Evolutionary conservation across 2,113 vertebrate genomes (phyloP).

Genomic region (Sialia sialis): DNA sequence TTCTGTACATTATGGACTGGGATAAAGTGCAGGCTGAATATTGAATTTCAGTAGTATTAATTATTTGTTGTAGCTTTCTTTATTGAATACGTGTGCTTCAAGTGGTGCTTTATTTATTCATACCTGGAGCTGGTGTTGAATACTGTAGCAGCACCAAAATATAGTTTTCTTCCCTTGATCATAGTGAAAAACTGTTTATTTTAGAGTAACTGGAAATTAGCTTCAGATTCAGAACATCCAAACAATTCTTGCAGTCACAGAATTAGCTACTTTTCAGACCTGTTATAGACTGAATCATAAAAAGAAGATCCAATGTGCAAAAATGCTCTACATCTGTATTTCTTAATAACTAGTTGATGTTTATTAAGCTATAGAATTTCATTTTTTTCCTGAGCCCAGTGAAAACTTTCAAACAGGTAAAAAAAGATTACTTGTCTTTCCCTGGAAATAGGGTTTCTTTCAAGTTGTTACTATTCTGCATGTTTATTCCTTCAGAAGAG

Average conservation of each 20-base stretch:
- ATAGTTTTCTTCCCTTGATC: neutral
- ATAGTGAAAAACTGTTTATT: neutral
- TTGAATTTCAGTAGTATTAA: neutral
- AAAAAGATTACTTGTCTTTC: neutral
- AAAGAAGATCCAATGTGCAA: neutral
- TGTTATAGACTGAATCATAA: neutral
- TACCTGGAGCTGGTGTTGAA: neutral
- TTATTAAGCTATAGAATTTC: neutral
- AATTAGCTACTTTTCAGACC: neutral
- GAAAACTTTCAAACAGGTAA: neutral
- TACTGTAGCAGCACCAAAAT: neutral
- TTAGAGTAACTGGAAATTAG: neutral
- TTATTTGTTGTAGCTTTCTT: neutral
- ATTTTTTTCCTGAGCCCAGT: neutral
- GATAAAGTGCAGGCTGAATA: neutral
- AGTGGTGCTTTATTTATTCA: neutral
- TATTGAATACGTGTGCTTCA: neutral
- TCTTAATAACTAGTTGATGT: neutral
- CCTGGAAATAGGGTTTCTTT: neutral
- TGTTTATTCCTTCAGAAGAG: neutral
- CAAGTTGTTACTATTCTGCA: neutral
- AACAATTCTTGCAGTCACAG: neutral
- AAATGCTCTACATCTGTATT: neutral
- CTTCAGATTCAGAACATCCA: neutral
- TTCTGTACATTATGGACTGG: neutral